phyloP scores from a whole-genome alignment of 2,888 invertebrate genomes.

The Agrochola litura region DNA sequence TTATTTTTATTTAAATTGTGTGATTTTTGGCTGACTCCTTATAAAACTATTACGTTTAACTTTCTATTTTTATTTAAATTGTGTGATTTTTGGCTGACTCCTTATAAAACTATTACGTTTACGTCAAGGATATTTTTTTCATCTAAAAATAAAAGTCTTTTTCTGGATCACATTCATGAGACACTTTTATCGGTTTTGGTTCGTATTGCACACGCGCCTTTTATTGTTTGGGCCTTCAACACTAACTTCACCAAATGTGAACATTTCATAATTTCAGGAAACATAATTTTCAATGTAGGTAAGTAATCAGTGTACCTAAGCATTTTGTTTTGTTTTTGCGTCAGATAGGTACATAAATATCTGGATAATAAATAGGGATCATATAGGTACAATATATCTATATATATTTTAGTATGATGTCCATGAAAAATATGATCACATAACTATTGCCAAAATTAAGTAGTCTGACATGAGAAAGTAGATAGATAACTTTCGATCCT shows the following conservation, averaged over 20 bases:
- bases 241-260: not conserved
- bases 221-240: not conserved
- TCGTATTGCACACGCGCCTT: not conserved
- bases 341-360: not conserved
- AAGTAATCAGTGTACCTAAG: not conserved
- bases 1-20: slow-evolving; percentile 44
- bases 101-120: slow-evolving; percentile 42
- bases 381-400: not conserved
- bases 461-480: slow-evolving; percentile 15
- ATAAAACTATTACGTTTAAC: slow-evolving; percentile 41
- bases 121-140: slow-evolving; percentile 15
- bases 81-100: slow-evolving; percentile 45
- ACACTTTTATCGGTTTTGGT: slow-evolving; percentile 14
- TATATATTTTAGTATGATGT: not conserved
- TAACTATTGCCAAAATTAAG: slow-evolving; percentile 1
- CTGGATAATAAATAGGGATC: not conserved
- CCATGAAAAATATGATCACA: not conserved
- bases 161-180: slow-evolving; percentile 23
- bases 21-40: slow-evolving; percentile 48
- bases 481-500: slow-evolving; percentile 19
- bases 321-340: not conserved
- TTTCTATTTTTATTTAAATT: no score
- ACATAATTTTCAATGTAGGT: not conserved
- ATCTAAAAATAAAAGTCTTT: slow-evolving; percentile 22
- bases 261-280: not conserved